These are phyloP conservation scores for Hyppa rectilinea DNA, from an alignment of 2,888 invertebrate genomes.

Conservation along the genomic window DNA sequence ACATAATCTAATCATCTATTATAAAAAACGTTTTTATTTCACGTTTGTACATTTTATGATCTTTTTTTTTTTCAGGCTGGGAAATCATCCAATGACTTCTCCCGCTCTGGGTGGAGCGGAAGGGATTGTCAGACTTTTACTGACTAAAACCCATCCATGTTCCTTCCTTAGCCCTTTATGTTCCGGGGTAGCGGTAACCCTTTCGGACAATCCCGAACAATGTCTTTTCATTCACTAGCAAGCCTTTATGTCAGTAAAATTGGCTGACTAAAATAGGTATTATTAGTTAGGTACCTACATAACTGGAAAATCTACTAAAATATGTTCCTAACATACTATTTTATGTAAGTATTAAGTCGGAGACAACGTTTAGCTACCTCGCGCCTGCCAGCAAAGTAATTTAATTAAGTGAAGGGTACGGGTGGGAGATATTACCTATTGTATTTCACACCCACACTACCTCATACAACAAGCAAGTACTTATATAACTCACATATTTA, in stretches of 20 bases:
- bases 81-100: too few species aligned
- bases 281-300: neutral
- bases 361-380: slow-evolving; percentile 58
- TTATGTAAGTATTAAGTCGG: slow-evolving; percentile 60
- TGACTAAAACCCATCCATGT: too few species aligned
- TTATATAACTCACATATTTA: slow-evolving; percentile 38
- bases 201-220: too few species aligned
- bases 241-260: too few species aligned
- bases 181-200: too few species aligned
- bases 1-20: neutral
- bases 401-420: slow-evolving; percentile 64
- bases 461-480: slow-evolving; percentile 13
- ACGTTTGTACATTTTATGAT: neutral
- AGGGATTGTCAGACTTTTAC: too few species aligned
- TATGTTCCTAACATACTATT: slow-evolving; percentile 43
- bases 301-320: slow-evolving; percentile 8
- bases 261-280: too few species aligned
- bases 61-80: too few species aligned
- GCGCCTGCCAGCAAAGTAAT: slow-evolving; percentile 58
- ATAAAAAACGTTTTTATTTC: neutral
- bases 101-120: too few species aligned
- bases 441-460: slow-evolving; percentile 49
- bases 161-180: too few species aligned
- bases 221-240: neutral
- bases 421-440: slow-evolving; percentile 51